These are phyloP conservation scores for Melieria picta DNA, from an alignment of 2,888 invertebrate genomes.

Conservation along the genomic window DNA sequence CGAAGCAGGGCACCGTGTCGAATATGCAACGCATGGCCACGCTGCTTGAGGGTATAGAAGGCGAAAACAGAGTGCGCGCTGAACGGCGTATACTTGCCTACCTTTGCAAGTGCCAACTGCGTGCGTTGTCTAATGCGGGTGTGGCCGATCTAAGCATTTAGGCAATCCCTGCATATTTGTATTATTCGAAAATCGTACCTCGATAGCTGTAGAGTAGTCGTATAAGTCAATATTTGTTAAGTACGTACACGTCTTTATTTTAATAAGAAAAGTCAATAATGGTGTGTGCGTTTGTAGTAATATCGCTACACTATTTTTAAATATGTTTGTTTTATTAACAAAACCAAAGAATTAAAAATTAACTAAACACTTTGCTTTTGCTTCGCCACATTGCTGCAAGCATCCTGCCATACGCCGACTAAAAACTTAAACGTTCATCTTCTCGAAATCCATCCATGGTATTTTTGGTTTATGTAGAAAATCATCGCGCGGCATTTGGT, in stretches of 20 bases:
- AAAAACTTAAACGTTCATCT: constrained; percentile 46
- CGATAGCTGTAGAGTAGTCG: too few species aligned
- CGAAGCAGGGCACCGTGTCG: constrained; percentile 25
- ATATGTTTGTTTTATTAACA: neutral
- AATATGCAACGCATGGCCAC: constrained; percentile 47
- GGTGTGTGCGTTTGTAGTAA: too few species aligned
- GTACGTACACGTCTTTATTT: too few species aligned
- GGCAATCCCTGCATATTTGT: too few species aligned
- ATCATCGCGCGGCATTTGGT: constrained; percentile 70
- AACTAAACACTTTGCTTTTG: neutral
- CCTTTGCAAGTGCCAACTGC: constrained; percentile 56
- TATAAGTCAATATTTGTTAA: too few species aligned
- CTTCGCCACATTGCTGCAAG: neutral
- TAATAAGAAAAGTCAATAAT: too few species aligned
- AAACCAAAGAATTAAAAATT: neutral
- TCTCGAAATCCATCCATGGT: constrained; percentile 67
- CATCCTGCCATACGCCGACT: constrained; percentile 31
- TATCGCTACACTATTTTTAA: too few species aligned
- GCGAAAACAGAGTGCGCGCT: constrained; percentile 41
- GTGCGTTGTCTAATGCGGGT: constrained; percentile 48
- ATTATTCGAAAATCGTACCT: too few species aligned
- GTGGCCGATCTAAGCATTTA: constrained; percentile 47
- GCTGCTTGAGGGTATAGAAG: constrained; percentile 47
- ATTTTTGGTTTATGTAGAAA: constrained; percentile 71
- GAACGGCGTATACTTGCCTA: constrained; percentile 55